Evolutionary conservation across 2,888 invertebrate species (phyloP).

Genomic region (Cylindroiulus punctatus): DNA sequence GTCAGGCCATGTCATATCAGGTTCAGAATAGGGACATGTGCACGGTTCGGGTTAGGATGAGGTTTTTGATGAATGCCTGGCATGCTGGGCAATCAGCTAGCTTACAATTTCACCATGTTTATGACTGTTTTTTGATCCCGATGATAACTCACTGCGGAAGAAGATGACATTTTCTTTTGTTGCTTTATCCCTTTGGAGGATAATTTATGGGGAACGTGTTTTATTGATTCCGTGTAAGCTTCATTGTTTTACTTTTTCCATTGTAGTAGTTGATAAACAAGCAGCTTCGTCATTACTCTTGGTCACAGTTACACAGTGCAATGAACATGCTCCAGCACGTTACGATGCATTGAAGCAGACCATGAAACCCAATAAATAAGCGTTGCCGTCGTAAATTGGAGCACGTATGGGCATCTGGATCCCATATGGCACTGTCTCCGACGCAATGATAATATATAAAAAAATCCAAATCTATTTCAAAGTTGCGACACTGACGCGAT

Average conservation of each 20-base stretch:
- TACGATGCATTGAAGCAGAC: not conserved
- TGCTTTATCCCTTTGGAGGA: not conserved
- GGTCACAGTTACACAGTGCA: not conserved
- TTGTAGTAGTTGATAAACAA: constrained; percentile 17
- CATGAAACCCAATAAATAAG: constrained; percentile 19
- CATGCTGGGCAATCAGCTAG: not conserved
- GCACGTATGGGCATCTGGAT: constrained; percentile 34
- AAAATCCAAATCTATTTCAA: constrained; percentile 8
- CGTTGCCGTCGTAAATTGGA: constrained; percentile 15
- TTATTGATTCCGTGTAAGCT: constrained; percentile 1
- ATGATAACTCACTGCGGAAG: not conserved
- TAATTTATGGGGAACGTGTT: not conserved
- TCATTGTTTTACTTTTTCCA: constrained; percentile 3
- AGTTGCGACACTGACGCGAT: constrained; percentile 37
- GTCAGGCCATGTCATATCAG: not conserved
- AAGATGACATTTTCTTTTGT: not conserved
- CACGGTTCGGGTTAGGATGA: not conserved
- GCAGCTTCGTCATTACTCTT: not conserved
- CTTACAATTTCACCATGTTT: not conserved
- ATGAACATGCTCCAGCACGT: not conserved
- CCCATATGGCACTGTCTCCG: constrained; percentile 25
- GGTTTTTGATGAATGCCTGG: not conserved
- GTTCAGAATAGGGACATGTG: not conserved
- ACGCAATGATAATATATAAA: constrained; percentile 49
- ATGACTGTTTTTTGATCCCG: not conserved